These are phyloP conservation scores for Ctenopoma kingsleyae DNA, from an alignment of 2,797 vertebrate species.

Conservation along the genomic window DNA sequence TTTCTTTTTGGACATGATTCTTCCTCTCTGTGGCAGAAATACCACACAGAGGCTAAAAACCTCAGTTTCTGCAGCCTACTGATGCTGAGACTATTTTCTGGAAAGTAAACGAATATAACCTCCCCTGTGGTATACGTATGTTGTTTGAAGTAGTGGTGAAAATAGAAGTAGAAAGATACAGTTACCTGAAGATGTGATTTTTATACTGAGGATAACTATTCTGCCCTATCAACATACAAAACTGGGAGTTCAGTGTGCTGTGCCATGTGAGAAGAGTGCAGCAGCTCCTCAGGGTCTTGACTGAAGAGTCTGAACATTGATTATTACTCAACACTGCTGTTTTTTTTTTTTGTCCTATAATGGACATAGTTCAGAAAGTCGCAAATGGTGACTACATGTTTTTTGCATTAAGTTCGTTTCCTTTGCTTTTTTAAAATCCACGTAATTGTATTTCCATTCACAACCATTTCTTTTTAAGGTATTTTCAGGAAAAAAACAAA, in stretches of 20 bases:
- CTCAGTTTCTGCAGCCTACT: conserved; percentile 43
- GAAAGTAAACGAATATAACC: conserved; percentile 59
- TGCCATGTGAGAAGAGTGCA: conserved; percentile 45
- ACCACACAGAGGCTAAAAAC: conserved; percentile 50
- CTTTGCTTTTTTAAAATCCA: background rate
- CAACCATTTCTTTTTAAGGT: background rate
- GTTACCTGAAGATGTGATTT: conserved; percentile 54
- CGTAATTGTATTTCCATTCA: conserved; percentile 7
- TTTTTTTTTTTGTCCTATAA: conserved; percentile 30
- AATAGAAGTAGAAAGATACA: conserved; percentile 48
- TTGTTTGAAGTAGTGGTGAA: conserved; percentile 57
- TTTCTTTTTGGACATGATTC: conserved; percentile 57
- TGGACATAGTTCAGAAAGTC: conserved; percentile 15
- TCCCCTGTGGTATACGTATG: conserved; percentile 53
- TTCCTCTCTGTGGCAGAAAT: conserved; percentile 44
- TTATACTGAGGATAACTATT: conserved; percentile 44
- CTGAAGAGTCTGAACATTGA: conserved; percentile 43
- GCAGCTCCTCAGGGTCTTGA: conserved; percentile 22
- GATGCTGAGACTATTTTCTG: conserved; percentile 33
- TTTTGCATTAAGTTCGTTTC: conserved; percentile 31
- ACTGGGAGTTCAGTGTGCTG: conserved; percentile 17
- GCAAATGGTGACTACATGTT: conserved; percentile 11
- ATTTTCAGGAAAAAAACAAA: background rate
- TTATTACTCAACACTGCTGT: conserved; percentile 39
- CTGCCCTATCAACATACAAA: conserved; percentile 26